Evolutionary conservation across 2,113 vertebrate genomes (phyloP).

Genomic region (Microcebus griseorufus): DNA sequence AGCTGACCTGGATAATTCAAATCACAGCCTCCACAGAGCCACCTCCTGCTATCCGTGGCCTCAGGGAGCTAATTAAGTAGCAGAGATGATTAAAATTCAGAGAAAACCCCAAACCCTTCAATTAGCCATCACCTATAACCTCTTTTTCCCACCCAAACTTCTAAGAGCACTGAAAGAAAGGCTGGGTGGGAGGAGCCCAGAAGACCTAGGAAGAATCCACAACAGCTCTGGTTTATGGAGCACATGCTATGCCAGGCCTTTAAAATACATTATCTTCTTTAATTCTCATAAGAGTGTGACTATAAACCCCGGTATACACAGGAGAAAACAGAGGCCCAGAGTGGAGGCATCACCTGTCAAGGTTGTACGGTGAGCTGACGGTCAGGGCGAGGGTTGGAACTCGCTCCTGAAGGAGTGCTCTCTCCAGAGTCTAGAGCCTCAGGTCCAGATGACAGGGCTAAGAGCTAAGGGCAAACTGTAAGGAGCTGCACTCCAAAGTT

Average conservation of each 20-base stretch:
- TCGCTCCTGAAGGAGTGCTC: neutral
- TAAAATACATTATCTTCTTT: neutral
- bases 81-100: constrained; percentile 31
- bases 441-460: neutral
- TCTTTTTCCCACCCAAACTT: neutral
- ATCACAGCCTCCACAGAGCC: neutral
- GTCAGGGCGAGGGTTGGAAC: neutral
- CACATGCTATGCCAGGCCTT: neutral
- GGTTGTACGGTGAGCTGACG: neutral
- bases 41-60: neutral
- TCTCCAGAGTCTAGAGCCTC: neutral
- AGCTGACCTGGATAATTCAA: neutral
- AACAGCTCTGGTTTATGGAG: neutral
- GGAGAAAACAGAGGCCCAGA: neutral
- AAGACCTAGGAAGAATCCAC: neutral
- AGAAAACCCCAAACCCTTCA: neutral
- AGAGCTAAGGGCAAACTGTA: neutral
- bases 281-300: neutral
- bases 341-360: neutral
- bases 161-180: neutral
- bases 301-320: neutral
- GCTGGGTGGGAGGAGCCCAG: neutral
- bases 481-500: neutral
- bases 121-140: neutral
- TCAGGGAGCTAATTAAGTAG: neutral